phyloP scores from a whole-genome alignment of 2,888 invertebrate genomes.

The Patella ulyssiponensis region DNA sequence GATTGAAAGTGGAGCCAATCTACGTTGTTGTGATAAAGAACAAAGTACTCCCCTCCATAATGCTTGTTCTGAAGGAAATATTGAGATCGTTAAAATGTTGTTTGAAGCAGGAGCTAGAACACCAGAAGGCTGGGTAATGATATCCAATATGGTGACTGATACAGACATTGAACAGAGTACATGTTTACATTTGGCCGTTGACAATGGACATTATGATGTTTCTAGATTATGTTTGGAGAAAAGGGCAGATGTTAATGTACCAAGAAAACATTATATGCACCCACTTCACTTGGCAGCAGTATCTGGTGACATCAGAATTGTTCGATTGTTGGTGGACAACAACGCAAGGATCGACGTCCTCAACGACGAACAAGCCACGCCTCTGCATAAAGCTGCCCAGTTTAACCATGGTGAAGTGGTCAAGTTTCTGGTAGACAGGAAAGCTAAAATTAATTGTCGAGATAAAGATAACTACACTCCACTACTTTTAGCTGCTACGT shows the following conservation, averaged over 20 bases:
- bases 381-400: slow-evolving; percentile 72
- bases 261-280: slow-evolving; percentile 83
- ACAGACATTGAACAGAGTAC: slow-evolving; percentile 88
- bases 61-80: slow-evolving; percentile 81
- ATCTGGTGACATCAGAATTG: slow-evolving; percentile 67
- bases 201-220: slow-evolving; percentile 87
- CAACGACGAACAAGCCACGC: slow-evolving; percentile 72
- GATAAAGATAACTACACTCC: slow-evolving; percentile 73
- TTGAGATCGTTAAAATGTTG: slow-evolving; percentile 75
- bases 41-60: slow-evolving; percentile 84
- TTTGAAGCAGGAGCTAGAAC: slow-evolving; percentile 78
- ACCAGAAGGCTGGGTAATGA: slow-evolving; percentile 75
- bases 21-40: slow-evolving; percentile 66
- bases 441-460: slow-evolving; percentile 68
- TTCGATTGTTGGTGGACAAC: slow-evolving; percentile 65
- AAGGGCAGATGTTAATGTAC: slow-evolving; percentile 82
- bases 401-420: slow-evolving; percentile 70
- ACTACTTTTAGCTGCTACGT: slow-evolving; percentile 71
- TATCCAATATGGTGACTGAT: slow-evolving; percentile 78
- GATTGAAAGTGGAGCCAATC: slow-evolving; percentile 80
- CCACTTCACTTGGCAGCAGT: slow-evolving; percentile 84
- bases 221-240: slow-evolving; percentile 73
- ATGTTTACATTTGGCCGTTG: slow-evolving; percentile 89
- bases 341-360: slow-evolving; percentile 71
- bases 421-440: slow-evolving; percentile 70